Base-by-base conservation (phyloP, 2,888 invertebrate species). In the Andrena marginata region DNA sequence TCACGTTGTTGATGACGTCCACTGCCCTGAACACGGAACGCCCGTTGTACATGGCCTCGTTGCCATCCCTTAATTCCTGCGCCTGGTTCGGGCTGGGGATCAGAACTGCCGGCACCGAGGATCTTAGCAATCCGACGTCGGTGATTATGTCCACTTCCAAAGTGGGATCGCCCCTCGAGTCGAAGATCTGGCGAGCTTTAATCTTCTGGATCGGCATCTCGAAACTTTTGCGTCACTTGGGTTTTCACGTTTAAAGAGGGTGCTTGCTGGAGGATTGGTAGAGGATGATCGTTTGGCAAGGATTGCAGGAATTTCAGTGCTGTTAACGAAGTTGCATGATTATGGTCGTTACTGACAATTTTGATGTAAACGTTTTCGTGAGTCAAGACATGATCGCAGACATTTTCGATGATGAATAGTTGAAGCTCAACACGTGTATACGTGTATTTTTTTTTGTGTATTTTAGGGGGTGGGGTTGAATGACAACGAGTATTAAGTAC, bases 91-190 rank as follows among this genome's bases (percentile, higher is more conserved):
- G 90, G 82, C 85, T 91, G 0, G 87, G 62, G n/a, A 84, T 49
- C 2, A 89, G 60, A 0, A 84, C 85, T 20, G 89, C 90, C 0
- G 93, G 90, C 0, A 93, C 92, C 4, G 93, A 91, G 1, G 92
- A 90, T 68, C 93, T 86, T 16, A 93, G 75, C n/a, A 93, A 68
- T 4, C 93, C 93, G 10, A 93, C 89, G 4, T 94, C 93, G 0
- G 93, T 93, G 31, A 93, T 90, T 13, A 94, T 60, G 49, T 93
- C 93, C 4, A 94, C 92, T 84, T 94, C 97, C 72, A 97, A 95
- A 16, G 97, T 97, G n/a, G 96, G 96, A 90, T 96, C 96, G 33
- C 96, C 96, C 79, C 96, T 95, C 83, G 96, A 96, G 94, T 97
- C 96, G 92, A 96, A 96, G 91, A 96, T 96, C 91, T 96, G 95